These are phyloP conservation scores for Pachyramphus minor DNA, from an alignment of 2,113 vertebrate genomes.

Conservation along the genomic window DNA sequence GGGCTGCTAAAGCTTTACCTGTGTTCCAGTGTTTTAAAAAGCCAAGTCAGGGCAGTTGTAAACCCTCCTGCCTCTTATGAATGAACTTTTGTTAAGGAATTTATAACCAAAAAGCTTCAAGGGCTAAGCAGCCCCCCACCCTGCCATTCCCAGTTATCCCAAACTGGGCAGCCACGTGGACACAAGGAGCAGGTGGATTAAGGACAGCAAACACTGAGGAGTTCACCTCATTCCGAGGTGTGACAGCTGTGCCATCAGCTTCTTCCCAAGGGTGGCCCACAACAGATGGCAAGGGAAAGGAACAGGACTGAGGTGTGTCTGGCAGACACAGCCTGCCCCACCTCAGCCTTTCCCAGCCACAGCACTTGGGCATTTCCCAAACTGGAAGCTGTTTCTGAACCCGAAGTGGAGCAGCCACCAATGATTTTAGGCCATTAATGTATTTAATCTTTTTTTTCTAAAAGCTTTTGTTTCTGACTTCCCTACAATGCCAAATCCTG, in stretches of 20 bases:
- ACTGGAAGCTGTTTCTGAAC: neutral
- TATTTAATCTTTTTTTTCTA: neutral
- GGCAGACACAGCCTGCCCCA: neutral
- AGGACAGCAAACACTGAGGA: neutral
- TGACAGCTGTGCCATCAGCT: neutral
- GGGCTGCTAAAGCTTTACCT: neutral
- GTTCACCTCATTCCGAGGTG: rapidly evolving
- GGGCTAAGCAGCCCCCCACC: neutral
- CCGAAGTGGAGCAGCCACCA: neutral
- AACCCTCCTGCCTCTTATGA: neutral
- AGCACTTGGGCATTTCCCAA: rapidly evolving
- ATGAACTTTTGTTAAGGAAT: neutral
- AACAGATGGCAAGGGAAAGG: neutral
- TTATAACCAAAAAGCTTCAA: neutral
- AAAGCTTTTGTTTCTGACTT: neutral
- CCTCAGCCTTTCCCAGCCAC: neutral
- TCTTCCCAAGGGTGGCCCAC: neutral
- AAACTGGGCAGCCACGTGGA: neutral
- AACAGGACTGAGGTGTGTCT: rapidly evolving
- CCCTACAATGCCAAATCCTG: neutral
- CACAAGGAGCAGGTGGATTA: neutral
- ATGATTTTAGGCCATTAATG: neutral
- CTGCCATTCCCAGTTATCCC: neutral
- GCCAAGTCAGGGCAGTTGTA: neutral
- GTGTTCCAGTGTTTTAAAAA: neutral